Evolutionary conservation across 2,113 vertebrate genomes (phyloP).

Genomic region (Sander lucioperca): DNA sequence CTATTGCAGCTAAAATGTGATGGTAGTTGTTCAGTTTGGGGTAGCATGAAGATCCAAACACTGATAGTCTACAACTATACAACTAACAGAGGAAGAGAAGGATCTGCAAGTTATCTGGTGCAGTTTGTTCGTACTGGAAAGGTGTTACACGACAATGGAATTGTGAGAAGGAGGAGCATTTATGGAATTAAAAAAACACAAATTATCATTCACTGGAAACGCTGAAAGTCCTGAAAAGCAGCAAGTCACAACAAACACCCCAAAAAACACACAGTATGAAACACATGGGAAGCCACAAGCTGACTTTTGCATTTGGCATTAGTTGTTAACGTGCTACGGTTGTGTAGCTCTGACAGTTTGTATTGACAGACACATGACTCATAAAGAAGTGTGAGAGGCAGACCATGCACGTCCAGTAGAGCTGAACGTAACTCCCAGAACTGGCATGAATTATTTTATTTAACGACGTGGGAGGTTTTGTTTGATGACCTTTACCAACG

Average conservation of each 20-base stretch:
- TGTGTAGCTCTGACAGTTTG: constrained; percentile 11
- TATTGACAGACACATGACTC: constrained; percentile 65
- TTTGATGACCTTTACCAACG: background rate
- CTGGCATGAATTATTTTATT: constrained; percentile 14
- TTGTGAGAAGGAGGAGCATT: background rate
- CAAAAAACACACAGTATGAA: constrained; percentile 1
- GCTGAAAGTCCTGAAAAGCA: constrained; percentile 24
- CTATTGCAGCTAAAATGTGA: background rate
- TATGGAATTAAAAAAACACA: background rate
- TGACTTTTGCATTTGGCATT: constrained; percentile 22
- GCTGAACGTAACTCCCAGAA: constrained; percentile 35
- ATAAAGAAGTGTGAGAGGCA: constrained; percentile 37
- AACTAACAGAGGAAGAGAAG: background rate
- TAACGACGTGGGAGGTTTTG: constrained; percentile 22
- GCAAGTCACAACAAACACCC: constrained; percentile 36
- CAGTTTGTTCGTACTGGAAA: background rate
- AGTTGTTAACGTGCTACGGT: background rate
- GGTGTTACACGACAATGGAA: background rate
- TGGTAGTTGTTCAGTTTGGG: background rate
- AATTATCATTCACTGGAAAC: background rate
- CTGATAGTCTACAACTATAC: background rate
- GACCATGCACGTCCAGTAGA: constrained; percentile 34
- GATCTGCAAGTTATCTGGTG: background rate
- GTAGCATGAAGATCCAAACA: background rate
- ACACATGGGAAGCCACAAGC: background rate